Evolutionary conservation across 2,113 vertebrate species (phyloP).

Genomic region (Phalacrocorax pelagicus): DNA sequence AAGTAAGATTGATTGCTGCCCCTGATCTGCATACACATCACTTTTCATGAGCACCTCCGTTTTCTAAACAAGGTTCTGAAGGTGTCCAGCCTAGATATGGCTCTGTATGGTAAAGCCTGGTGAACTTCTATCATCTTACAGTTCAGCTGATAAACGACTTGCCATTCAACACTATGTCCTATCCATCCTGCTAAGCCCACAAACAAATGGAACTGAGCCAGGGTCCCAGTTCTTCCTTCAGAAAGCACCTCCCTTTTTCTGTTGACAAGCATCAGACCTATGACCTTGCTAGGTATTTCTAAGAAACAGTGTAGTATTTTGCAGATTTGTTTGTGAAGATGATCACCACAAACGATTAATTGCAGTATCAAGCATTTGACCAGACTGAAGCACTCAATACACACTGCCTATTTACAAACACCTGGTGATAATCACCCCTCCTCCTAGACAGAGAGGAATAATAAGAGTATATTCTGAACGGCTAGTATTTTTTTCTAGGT

Average conservation of each 20-base stretch:
- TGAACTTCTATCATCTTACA: fast-evolving
- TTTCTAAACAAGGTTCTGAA: background rate
- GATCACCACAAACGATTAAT: background rate
- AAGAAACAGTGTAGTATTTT: background rate
- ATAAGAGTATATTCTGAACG: background rate
- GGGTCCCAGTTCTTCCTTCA: background rate
- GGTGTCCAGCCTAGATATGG: fast-evolving
- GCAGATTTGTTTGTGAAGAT: background rate
- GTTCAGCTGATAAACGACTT: background rate
- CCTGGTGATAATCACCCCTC: background rate
- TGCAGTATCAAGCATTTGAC: background rate
- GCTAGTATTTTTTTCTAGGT: background rate
- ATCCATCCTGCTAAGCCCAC: background rate
- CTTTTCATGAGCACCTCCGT: background rate
- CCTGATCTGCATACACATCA: background rate
- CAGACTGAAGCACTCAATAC: background rate
- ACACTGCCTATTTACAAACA: background rate
- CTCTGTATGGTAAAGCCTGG: background rate
- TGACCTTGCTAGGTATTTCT: background rate
- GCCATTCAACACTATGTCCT: fast-evolving
- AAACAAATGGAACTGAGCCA: background rate
- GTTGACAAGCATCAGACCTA: background rate
- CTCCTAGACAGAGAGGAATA: background rate
- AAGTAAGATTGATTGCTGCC: background rate
- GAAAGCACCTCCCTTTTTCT: background rate